Conservation (phyloP, 2,797 vertebrate species). For the Picus viridis region DNA sequence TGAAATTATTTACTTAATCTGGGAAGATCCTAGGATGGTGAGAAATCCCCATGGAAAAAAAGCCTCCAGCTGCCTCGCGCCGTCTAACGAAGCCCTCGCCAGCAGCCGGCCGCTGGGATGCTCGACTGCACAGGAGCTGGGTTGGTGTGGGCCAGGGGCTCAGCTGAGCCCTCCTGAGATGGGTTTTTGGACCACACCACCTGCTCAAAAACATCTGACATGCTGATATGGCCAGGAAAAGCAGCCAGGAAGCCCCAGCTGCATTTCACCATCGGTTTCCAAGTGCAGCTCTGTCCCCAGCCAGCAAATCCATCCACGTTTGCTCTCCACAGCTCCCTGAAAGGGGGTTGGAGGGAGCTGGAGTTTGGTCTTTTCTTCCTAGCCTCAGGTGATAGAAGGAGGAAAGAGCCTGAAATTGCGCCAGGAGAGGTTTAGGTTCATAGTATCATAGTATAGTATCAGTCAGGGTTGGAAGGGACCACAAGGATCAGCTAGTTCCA, state of each 20-base stretch:
- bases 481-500: too few relatives aligned
- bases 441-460: too few relatives aligned
- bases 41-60: slow-evolving; percentile 58
- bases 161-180: background rate
- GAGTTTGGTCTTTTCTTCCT: too few relatives aligned
- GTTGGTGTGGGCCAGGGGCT: accelerated
- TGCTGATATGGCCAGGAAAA: background rate
- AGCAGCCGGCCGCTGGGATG: background rate
- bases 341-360: too few relatives aligned
- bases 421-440: too few relatives aligned
- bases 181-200: too few relatives aligned
- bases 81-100: accelerated
- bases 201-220: background rate
- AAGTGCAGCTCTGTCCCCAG: accelerated
- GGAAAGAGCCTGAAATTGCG: too few relatives aligned
- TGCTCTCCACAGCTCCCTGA: background rate
- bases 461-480: too few relatives aligned
- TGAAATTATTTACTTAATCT: slow-evolving; percentile 77
- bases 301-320: background rate
- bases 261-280: accelerated
- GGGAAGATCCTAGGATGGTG: slow-evolving; percentile 55
- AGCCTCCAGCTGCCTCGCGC: background rate
- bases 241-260: background rate
- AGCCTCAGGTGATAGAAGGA: too few relatives aligned
- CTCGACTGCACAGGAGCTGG: accelerated